A percentile compares a stretch with the other conserved stretches of the same genome.
Evolutionary conservation across 2,888 invertebrate species (phyloP).

Genomic region (Helleia helle): DNA sequence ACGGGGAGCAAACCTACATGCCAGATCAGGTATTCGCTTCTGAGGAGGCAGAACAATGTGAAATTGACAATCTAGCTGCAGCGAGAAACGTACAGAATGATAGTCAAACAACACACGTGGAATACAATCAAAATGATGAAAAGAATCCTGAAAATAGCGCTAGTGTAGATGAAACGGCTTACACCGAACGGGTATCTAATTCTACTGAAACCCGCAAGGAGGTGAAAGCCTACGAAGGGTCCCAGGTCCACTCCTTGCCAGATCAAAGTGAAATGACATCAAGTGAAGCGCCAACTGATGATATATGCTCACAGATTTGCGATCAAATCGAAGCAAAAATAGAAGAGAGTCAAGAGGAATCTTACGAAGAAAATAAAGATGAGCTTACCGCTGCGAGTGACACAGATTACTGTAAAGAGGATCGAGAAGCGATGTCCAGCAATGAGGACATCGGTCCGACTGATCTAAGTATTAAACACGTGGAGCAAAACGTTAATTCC

Average conservation of each 20-base stretch:
- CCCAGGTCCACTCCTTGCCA: constrained; percentile 30
- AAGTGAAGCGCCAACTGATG: constrained; percentile 25
- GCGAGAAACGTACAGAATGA: constrained; percentile 32
- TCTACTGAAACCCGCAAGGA: constrained; percentile 33
- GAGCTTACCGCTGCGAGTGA: constrained; percentile 13
- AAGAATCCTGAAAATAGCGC: constrained; percentile 44
- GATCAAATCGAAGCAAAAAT: constrained; percentile 16
- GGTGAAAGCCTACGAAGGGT: constrained; percentile 32
- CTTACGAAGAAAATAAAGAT: constrained; percentile 21
- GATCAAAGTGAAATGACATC: constrained; percentile 38
- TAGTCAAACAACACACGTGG: constrained; percentile 37
- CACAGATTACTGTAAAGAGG: constrained; percentile 21
- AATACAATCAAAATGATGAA: constrained; percentile 38
- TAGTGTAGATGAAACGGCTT: constrained; percentile 33
- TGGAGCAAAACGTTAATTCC: constrained; percentile 37
- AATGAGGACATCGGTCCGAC: constrained; percentile 68
- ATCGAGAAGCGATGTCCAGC: constrained; percentile 27
- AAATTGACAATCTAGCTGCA: constrained; percentile 35
- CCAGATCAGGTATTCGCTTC: constrained; percentile 40
- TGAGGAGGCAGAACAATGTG: constrained; percentile 35
- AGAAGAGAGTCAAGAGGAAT: constrained; percentile 16
- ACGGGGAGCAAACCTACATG: constrained; percentile 54
- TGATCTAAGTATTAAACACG: constrained; percentile 66
- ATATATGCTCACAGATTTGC: constrained; percentile 19
- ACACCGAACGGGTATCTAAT: constrained; percentile 49